These are phyloP conservation scores for Clinocottus analis DNA, from an alignment of 2,113 vertebrate genomes.

Conservation along the genomic window DNA sequence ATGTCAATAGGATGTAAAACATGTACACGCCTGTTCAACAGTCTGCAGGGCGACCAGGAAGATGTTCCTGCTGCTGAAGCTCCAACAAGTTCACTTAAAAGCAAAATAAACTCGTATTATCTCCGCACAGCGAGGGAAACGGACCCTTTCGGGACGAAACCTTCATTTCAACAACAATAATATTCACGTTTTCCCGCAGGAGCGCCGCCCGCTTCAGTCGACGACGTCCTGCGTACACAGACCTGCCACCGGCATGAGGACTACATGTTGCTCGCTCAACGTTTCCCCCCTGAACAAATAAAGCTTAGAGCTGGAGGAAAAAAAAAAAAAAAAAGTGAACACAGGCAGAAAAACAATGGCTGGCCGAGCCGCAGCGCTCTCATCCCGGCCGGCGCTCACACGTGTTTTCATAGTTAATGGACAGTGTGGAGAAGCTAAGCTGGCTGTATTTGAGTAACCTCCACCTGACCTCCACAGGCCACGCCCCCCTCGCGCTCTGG, in stretches of 20 bases:
- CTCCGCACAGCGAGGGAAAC: too few species aligned
- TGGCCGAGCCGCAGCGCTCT: conserved; percentile 68
- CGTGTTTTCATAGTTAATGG: conserved; percentile 85
- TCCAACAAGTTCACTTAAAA: background rate
- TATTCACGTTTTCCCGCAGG: background rate
- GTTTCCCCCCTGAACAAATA: conserved; percentile 50
- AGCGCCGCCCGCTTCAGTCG: background rate
- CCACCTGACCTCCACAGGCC: conserved; percentile 68
- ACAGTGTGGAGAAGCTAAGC: conserved; percentile 78
- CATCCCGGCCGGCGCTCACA: conserved; percentile 58
- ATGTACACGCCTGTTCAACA: background rate
- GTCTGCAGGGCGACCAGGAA: too few species aligned
- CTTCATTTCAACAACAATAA: background rate
- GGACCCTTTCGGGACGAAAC: background rate
- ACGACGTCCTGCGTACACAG: conserved; percentile 6
- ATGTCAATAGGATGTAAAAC: background rate
- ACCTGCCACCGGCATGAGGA: conserved; percentile 30
- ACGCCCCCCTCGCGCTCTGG: too few species aligned
- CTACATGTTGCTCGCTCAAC: conserved; percentile 36
- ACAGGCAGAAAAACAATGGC: conserved; percentile 69
- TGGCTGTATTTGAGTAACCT: conserved; percentile 85
- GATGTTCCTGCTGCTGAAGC: background rate
- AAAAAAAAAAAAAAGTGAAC: conserved; percentile 41
- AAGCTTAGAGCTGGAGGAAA: conserved; percentile 50
- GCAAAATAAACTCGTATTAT: background rate